Base-by-base conservation (phyloP, 2,113 vertebrate species). In the Chloebia gouldiae region DNA sequence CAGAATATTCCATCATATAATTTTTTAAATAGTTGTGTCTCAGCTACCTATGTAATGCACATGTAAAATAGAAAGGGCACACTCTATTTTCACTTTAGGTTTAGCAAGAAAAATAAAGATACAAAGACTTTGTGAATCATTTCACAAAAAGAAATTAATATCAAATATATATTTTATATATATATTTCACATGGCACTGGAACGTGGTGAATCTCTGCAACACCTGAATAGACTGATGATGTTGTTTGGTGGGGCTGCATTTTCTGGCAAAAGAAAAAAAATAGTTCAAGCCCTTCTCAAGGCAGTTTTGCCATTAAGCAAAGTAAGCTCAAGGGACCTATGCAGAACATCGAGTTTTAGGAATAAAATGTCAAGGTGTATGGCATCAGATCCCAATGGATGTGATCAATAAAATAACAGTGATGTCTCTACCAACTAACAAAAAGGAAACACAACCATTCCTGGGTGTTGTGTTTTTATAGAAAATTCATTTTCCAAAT, bases 91-190 rank as follows among this genome's bases (percentile, higher is more conserved):
- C 39, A 69, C 7, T 60, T 83, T 37, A 72, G 20, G 4, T 90
- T 83, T 80, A 84, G 27, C 33, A 78, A 35, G 35, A 60, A 81
- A 93, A 94, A 71, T 47, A 54, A 86, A 69, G 53, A 44, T 49
- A 35, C 10, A 2, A 86, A 69, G 18, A 31, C 3, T 31, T 81
- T 47, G 39, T 60, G 14, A 87, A 81, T 54, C 40, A 8, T 59
- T 81, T 72, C 15, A 71, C 10, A 20, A 50, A 68, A 89, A 35
- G 0, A 63, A 66, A 72, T 39, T 11, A 72, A 51, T 70, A 44
- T 13, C 40, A 79, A 50, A 68, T 21, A 50, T 40, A 33, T 64
- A 90, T 54, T 83, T 40, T 10, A 42, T 42, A 37, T 30, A 44
- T 20, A 13, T 51, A 24, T 60, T 30, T 75, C 24, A 31, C 14